Percentiles rank a stretch among this genome's conserved stretches.
Evolutionary conservation across 2,888 invertebrate species (phyloP).

Genomic region (Caenorhabditis sp.): DNA sequence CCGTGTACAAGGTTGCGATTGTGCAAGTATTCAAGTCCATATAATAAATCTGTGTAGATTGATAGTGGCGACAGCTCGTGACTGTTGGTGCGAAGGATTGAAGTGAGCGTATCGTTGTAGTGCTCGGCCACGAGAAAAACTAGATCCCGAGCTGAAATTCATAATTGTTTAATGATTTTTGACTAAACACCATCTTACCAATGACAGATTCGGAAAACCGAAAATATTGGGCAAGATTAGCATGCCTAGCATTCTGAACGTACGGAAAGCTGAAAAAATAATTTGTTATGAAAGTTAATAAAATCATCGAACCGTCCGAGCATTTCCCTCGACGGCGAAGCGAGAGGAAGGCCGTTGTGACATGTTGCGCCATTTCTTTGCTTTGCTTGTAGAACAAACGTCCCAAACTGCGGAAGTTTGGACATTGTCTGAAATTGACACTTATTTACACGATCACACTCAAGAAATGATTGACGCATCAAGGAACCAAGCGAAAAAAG

Average conservation of each 20-base stretch:
- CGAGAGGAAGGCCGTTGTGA: constrained; percentile 91
- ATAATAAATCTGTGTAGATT: constrained; percentile 81
- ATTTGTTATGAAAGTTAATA: not conserved
- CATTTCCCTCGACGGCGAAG: constrained; percentile 95
- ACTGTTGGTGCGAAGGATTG: too few species aligned
- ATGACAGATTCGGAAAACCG: constrained; percentile 28
- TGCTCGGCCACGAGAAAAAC: constrained; percentile 72
- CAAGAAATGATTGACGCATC: too few species aligned
- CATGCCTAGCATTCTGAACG: constrained; percentile 75
- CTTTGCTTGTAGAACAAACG: constrained; percentile 59
- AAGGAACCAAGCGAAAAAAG: too few species aligned
- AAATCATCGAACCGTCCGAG: constrained; percentile 51
- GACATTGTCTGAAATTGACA: too few species aligned
- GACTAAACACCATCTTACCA: constrained; percentile 12
- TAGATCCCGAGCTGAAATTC: constrained; percentile 66
- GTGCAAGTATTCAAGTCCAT: constrained; percentile 58
- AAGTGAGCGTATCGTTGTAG: constrained; percentile 83
- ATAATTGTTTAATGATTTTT: not conserved
- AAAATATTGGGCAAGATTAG: constrained; percentile 83
- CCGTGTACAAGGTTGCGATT: constrained; percentile 46
- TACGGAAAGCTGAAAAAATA: constrained; percentile 51
- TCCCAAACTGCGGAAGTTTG: constrained; percentile 53
- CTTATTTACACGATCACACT: too few species aligned
- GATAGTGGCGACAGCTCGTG: not conserved
- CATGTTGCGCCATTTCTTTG: constrained; percentile 60